Evolutionary conservation across 2,888 invertebrate genomes (phyloP).

Genomic region (Podabrus alpinus): DNA sequence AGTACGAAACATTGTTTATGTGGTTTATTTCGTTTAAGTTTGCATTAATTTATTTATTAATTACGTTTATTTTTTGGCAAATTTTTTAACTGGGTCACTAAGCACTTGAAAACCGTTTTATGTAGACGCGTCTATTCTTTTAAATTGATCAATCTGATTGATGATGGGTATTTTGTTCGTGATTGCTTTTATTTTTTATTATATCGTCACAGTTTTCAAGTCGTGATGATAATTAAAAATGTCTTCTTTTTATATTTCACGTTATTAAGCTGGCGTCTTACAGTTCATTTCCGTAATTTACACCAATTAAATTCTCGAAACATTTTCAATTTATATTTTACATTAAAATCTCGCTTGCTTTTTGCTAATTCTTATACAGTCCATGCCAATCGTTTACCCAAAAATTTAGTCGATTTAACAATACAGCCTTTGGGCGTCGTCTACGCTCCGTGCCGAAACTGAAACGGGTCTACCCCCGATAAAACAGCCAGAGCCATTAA

Average conservation of each 20-base stretch:
- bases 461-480: no score
- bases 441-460: no score
- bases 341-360: not conserved
- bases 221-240: not conserved
- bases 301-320: not conserved
- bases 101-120: slow-evolving; percentile 11
- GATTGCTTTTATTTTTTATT: not conserved
- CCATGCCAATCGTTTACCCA: no score
- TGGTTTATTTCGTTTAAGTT: slow-evolving; percentile 13
- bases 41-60: slow-evolving; percentile 1
- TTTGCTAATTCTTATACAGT: not conserved
- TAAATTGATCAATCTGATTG: slow-evolving; percentile 10
- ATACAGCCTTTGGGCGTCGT: no score
- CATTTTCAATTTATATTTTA: not conserved
- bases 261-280: not conserved
- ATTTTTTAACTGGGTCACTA: slow-evolving; percentile 15
- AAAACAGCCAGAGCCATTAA: no score
- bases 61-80: slow-evolving; percentile 10
- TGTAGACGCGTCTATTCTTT: not conserved
- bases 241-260: not conserved
- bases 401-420: no score
- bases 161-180: not conserved
- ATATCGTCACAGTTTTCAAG: not conserved
- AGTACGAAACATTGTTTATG: slow-evolving; percentile 23
- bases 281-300: not conserved